Percentiles rank a stretch among this genome's conserved stretches.
Conservation (phyloP, 1,140 invertebrate genomes). For the Lordiphosa stackelbergi region DNA sequence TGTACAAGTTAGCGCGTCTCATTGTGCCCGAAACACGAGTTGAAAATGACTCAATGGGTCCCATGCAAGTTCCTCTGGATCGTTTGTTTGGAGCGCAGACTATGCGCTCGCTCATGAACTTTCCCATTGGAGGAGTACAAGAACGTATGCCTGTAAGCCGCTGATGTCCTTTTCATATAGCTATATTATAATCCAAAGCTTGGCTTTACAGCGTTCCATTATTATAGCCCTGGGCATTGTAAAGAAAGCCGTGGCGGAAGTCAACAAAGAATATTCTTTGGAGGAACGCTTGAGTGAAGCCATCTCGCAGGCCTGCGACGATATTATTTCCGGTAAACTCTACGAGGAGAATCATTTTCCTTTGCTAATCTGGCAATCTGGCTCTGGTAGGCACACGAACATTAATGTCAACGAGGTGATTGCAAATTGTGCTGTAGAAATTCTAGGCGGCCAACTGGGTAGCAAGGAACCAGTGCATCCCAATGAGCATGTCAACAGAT, state of each 20-base stretch:
- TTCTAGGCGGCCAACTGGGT: constrained; percentile 94
- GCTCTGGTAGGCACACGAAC: constrained; percentile 98
- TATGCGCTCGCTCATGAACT: constrained; percentile 94
- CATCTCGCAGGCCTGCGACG: constrained; percentile 94
- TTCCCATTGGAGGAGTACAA: constrained; percentile 94
- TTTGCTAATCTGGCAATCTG: constrained; percentile 98
- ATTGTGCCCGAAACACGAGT: constrained; percentile 78
- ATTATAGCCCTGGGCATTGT: constrained; percentile 96
- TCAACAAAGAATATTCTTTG: constrained; percentile 94
- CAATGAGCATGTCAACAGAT: constrained; percentile 99
- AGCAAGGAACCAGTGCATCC: constrained; percentile 97
- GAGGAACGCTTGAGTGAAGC: constrained; percentile 91
- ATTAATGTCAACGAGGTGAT: constrained; percentile 99
- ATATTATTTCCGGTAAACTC: constrained; percentile 95
- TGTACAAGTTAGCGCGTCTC: constrained; percentile 52
- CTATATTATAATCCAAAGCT: not conserved
- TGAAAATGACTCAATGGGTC: constrained; percentile 94
- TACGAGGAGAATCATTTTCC: constrained; percentile 96
- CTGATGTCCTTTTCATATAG: not conserved
- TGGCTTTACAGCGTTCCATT: constrained; percentile 84
- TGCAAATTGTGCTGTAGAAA: constrained; percentile 95
- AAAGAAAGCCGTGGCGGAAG: constrained; percentile 96
- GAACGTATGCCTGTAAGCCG: constrained; percentile 92
- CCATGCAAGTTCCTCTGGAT: constrained; percentile 92
- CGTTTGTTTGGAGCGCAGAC: constrained; percentile 99